Evolutionary conservation across 2,888 invertebrate genomes (phyloP).

Genomic region (Mythimna loreyi): DNA sequence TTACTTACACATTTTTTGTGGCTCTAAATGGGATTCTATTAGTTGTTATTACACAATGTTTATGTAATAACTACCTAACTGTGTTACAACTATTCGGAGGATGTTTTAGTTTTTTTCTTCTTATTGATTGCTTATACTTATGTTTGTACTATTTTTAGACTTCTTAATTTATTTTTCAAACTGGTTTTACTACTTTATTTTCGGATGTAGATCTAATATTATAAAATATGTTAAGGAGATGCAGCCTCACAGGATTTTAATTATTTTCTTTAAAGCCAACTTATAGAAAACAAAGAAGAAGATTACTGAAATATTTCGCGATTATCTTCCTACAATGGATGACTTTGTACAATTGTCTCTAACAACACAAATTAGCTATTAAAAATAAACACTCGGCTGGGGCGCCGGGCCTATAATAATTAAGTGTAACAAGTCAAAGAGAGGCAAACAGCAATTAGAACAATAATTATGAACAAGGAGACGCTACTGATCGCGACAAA

Average conservation of each 20-base stretch:
- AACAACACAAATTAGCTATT: conserved; percentile 35
- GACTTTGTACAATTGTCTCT: conserved; percentile 31
- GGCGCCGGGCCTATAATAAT: conserved; percentile 52
- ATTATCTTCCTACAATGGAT: conserved; percentile 28
- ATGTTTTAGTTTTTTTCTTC: conserved; percentile 7
- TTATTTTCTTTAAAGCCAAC: conserved; percentile 11
- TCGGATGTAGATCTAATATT: neutral
- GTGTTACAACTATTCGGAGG: neutral
- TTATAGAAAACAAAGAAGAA: conserved; percentile 21
- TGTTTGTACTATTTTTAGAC: conserved; percentile 20
- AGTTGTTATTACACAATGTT: conserved; percentile 21
- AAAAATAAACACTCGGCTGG: conserved; percentile 35
- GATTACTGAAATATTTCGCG: conserved; percentile 4
- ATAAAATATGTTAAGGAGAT: neutral
- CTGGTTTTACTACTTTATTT: neutral
- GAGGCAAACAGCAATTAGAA: conserved; percentile 56
- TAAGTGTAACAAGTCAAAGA: conserved; percentile 60
- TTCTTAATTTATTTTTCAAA: neutral
- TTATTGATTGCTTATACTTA: neutral
- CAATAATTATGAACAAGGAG: conserved; percentile 59
- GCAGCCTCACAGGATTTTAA: neutral
- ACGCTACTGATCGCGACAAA: conserved; percentile 46
- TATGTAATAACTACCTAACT: conserved; percentile 9
- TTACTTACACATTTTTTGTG: conserved; percentile 21
- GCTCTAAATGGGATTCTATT: conserved; percentile 17